Evolutionary conservation across 2,888 invertebrate species (phyloP), one percentile per base, ranked within the genome.

Genomic region (Dascillus cervinus): DNA sequence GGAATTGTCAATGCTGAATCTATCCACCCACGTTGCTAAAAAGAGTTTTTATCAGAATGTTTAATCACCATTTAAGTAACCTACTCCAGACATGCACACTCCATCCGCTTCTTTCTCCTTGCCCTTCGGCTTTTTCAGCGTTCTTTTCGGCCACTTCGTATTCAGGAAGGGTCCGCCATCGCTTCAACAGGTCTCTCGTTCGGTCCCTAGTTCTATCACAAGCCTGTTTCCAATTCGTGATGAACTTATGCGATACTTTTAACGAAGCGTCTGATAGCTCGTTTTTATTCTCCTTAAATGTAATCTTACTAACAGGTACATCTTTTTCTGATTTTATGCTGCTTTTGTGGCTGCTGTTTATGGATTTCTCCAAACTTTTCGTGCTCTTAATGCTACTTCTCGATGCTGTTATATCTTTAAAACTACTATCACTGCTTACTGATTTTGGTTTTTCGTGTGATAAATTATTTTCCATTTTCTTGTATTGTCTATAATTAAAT

Each of bases 81-180:
- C 75, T 64, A 82, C 82, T 79, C 82, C 81, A 82, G 41, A 81
- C 78, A 56, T 82, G 82, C 12, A 81, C 81, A 52, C 80, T 81
- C 82, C 82, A 82, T n/a, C 79, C 77, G 26, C 72, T 71, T 13
- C 70, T 68, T 26, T 71, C 70, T 14, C 65, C 67, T 4, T 69
- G 69, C 15, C 43, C 48, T 22, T 58, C 56, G 17, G 49, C 48
- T 34, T 60, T 60, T 3, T 53, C 55, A 5, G 66, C 63, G 9
- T 59, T 60, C 21, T 57, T 53, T 4, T 57, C 63, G 2, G 52
- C 59, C 26, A 72, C 72, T 42, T 66, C 64, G 8, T 70, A 66
- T 50, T 77, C 78, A 0, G 80, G 78, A 36, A 79, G 62, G 3
- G 79, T 79, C 49, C 79, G 63, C 79, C 81, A 81, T 46, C 78